Conservation (phyloP, 2,113 vertebrate genomes). For the Panthera uncia region DNA sequence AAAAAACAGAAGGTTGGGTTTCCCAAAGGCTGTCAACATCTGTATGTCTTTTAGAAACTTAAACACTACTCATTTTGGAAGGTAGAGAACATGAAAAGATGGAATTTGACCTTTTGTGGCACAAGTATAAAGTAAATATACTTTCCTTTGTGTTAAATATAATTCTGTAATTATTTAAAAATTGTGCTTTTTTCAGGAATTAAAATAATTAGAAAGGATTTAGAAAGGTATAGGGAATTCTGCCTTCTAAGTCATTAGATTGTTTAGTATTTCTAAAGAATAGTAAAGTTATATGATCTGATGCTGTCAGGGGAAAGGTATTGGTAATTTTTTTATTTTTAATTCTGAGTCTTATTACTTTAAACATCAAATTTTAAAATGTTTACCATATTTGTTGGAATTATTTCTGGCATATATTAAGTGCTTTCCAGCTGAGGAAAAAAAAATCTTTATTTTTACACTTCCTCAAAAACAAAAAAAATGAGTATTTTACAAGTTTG, state of each 20-base stretch:
- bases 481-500: not conserved
- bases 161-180: conserved; percentile 47
- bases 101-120: conserved; percentile 58
- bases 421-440: not conserved
- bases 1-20: conserved; percentile 54
- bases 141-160: conserved; percentile 46
- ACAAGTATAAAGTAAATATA: conserved; percentile 60
- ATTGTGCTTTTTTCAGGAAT: not conserved
- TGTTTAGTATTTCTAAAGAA: not conserved
- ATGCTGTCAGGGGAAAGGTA: not conserved
- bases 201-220: conserved; percentile 8
- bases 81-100: not conserved
- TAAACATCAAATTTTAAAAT: conserved; percentile 12
- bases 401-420: not conserved
- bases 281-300: not conserved
- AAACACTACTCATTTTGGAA: conserved; percentile 54
- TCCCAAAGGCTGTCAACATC: not conserved
- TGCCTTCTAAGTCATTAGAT: not conserved
- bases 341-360: not conserved
- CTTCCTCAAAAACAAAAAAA: not conserved
- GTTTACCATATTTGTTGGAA: not conserved
- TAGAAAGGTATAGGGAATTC: not conserved
- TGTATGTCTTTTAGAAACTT: conserved; percentile 40
- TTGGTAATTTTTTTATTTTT: not conserved
- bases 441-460: not conserved